Evolutionary conservation across 2,797 vertebrate genomes (phyloP).

Genomic region (Hyperoplus lanceolatus): DNA sequence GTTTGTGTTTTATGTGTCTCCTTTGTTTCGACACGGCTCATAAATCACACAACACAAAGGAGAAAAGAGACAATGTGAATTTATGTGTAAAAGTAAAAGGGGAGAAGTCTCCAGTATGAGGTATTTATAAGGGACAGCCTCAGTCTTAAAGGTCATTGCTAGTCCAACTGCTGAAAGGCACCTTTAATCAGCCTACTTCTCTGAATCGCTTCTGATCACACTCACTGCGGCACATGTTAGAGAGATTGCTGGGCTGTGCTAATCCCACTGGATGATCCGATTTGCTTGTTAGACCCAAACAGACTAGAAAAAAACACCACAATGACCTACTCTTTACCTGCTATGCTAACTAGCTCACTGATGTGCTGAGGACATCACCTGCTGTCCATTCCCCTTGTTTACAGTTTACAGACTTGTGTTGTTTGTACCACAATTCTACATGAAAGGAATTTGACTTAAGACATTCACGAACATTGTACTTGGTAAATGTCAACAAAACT

Average conservation of each 20-base stretch:
- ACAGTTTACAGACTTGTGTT: not conserved
- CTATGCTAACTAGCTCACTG: slow-evolving; percentile 25
- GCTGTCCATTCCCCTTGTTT: not conserved
- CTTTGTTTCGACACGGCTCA: slow-evolving; percentile 58
- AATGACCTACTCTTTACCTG: slow-evolving; percentile 72
- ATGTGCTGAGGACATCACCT: slow-evolving; percentile 42
- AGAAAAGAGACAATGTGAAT: slow-evolving; percentile 20
- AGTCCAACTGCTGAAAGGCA: slow-evolving; percentile 25
- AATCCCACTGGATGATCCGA: slow-evolving; percentile 76
- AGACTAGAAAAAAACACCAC: slow-evolving; percentile 61
- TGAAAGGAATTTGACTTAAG: not conserved
- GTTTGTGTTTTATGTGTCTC: slow-evolving; percentile 61
- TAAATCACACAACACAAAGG: slow-evolving; percentile 57
- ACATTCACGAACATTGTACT: not conserved
- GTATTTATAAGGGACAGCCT: slow-evolving; percentile 14
- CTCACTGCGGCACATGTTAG: slow-evolving; percentile 43
- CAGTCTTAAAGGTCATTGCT: not conserved
- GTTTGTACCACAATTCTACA: not conserved
- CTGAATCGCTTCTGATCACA: slow-evolving; percentile 48
- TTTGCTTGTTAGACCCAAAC: slow-evolving; percentile 67
- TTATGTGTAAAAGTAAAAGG: slow-evolving; percentile 26
- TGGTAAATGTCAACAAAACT: not conserved
- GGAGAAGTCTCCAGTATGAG: not conserved
- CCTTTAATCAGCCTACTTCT: slow-evolving; percentile 61
- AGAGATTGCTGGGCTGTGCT: slow-evolving; percentile 63